Conservation (phyloP, 92 coral and sea anemone genomes). For the Umimayanthus kanabou region DNA sequence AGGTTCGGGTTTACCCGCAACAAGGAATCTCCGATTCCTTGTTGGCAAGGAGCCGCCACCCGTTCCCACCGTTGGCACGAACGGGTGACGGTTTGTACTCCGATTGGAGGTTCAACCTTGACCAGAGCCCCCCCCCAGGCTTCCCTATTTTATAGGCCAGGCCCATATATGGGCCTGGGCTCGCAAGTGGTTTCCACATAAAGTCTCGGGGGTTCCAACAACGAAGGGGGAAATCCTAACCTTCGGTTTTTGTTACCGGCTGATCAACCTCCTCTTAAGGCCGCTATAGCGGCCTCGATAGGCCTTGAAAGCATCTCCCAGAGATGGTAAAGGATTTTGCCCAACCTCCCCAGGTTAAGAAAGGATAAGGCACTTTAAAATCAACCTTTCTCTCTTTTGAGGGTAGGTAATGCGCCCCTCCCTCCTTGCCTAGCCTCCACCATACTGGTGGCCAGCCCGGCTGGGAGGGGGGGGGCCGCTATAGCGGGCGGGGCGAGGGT, state of each 20-base stretch:
- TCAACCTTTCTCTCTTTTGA: constrained; percentile 3
- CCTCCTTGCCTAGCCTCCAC: constrained; percentile 17
- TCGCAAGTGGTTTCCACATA: constrained; percentile 78
- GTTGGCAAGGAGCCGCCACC: not conserved
- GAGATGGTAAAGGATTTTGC: not conserved
- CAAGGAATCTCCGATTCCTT: no score
- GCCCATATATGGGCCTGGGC: no score
- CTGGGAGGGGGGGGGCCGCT: constrained; percentile 36
- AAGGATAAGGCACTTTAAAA: constrained; percentile 1
- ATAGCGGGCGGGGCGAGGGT: not conserved
- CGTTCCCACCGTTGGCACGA: not conserved
- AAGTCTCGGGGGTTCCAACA: constrained; percentile 91
- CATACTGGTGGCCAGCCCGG: no score
- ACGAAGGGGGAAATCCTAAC: constrained; percentile 69
- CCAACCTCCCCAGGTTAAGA: constrained; percentile 15
- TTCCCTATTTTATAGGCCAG: no score
- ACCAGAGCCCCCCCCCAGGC: constrained; percentile 19
- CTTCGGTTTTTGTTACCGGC: constrained; percentile 86
- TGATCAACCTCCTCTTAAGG: constrained; percentile 62
- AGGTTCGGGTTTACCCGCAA: not conserved
- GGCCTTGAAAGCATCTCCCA: no score
- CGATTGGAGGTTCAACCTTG: not conserved
- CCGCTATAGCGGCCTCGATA: no score
- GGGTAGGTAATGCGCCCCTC: not conserved
- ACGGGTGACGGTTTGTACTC: not conserved